Percentiles rank a stretch among this genome's conserved stretches.
phyloP scores from a whole-genome alignment of 1,140 invertebrate genomes.

The Aphaenogaster floridana region DNA sequence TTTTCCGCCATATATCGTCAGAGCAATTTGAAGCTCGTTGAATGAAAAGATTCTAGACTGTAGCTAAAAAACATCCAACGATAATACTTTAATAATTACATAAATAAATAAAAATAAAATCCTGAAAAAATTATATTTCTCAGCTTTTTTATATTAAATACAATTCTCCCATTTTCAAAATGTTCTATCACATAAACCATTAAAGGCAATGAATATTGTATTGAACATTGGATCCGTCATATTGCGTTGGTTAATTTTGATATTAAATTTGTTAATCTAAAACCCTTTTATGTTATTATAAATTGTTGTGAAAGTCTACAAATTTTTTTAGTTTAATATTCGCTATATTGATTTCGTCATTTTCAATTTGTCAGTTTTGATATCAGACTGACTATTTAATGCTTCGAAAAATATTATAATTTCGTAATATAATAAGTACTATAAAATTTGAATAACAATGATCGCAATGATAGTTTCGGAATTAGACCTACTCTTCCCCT shows the following conservation, averaged over 20 bases:
- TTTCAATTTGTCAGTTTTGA: neutral
- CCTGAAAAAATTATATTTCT: neutral
- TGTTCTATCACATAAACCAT: neutral
- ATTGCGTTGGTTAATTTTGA: neutral
- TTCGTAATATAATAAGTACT: neutral
- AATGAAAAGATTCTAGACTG: neutral
- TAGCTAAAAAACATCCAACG: neutral
- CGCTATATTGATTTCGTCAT: neutral
- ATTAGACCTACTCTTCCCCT: neutral
- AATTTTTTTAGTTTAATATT: constrained; percentile 12
- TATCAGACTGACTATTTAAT: neutral
- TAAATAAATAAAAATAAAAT: neutral
- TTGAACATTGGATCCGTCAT: neutral
- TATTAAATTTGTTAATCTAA: neutral
- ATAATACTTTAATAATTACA: neutral
- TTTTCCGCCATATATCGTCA: constrained; percentile 1
- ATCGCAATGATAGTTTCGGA: neutral
- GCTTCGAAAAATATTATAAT: neutral
- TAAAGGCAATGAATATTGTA: neutral
- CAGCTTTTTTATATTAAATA: neutral
- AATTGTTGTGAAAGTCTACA: neutral
- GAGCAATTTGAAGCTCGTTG: neutral
- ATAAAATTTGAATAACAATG: neutral
- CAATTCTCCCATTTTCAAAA: neutral
- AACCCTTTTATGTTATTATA: neutral